A percentile compares a stretch with the other conserved stretches of the same genome.
These are phyloP conservation scores for Coregonus clupeaformis DNA, from an alignment of 2,113 vertebrate species.

Conservation along the genomic window DNA sequence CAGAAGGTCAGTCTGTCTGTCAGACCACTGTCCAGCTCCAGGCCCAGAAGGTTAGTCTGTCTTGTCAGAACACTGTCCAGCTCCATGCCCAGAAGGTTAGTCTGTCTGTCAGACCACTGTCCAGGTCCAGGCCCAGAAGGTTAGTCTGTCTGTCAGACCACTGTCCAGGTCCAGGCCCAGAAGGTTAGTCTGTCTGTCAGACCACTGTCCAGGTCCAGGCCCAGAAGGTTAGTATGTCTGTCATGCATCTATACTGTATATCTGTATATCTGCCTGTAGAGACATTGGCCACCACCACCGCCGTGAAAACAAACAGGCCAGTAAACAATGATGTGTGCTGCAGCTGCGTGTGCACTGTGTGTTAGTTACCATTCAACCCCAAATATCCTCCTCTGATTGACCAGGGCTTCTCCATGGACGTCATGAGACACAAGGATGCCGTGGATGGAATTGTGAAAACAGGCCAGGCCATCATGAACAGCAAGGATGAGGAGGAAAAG, in stretches of 20 bases:
- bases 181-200: no score
- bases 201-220: no score
- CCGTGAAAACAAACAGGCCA: neutral
- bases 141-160: no score
- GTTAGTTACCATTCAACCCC: neutral
- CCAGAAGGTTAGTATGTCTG: no score
- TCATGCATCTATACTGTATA: neutral
- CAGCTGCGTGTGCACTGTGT: neutral
- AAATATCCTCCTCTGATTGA: slow-evolving; percentile 45
- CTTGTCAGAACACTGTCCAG: no score
- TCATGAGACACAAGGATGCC: slow-evolving; percentile 92
- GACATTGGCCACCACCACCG: neutral
- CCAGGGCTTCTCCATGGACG: slow-evolving; percentile 94
- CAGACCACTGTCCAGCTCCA: no score
- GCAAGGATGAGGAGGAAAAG: slow-evolving; percentile 86
- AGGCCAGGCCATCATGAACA: slow-evolving; percentile 83
- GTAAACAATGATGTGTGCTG: slow-evolving; percentile 38
- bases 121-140: no score
- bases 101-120: no score
- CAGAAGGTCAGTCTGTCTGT: no score
- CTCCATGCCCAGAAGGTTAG: no score
- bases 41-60: no score
- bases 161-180: no score
- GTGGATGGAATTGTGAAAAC: slow-evolving; percentile 91
- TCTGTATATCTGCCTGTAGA: neutral